Conservation (phyloP, 2,797 vertebrate species). For the Tapera naevia region DNA sequence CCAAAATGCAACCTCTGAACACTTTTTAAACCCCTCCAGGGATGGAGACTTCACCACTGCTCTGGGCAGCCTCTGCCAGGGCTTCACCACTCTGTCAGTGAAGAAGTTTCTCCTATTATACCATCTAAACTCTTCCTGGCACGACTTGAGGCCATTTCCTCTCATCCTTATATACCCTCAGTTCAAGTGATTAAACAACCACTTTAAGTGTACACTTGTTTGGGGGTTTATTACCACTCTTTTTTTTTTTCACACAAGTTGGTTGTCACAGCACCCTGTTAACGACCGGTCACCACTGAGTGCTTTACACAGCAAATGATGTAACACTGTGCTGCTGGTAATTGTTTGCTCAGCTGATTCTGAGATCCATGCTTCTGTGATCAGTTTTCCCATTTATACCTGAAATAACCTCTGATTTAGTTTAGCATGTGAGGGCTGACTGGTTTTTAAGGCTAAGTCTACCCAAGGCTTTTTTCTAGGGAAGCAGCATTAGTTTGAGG, state of each 20-base stretch:
- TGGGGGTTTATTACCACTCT: not conserved
- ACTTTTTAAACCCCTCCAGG: too few species aligned
- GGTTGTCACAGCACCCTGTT: not conserved
- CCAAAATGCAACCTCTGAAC: too few species aligned
- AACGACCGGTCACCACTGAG: not conserved
- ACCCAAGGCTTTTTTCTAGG: not conserved
- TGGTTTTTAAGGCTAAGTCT: constrained; percentile 16
- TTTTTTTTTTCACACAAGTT: not conserved
- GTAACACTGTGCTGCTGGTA: not conserved
- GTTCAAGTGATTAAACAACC: not conserved
- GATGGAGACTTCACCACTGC: too few species aligned
- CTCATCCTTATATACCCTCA: not conserved
- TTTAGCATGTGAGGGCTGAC: not conserved
- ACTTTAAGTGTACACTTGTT: not conserved
- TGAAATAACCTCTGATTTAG: not conserved
- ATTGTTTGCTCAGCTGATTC: accelerated
- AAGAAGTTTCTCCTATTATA: too few species aligned
- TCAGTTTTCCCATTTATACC: not conserved
- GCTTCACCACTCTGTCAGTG: too few species aligned
- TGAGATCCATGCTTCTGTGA: not conserved
- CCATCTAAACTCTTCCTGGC: too few species aligned
- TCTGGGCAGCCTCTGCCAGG: too few species aligned
- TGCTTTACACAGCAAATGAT: not conserved
- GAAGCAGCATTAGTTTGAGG: not conserved
- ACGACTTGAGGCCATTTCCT: too few species aligned